phyloP scores from a whole-genome alignment of 35 echinoderm and acorn worm genomes.

The Lytechinus pictus region DNA sequence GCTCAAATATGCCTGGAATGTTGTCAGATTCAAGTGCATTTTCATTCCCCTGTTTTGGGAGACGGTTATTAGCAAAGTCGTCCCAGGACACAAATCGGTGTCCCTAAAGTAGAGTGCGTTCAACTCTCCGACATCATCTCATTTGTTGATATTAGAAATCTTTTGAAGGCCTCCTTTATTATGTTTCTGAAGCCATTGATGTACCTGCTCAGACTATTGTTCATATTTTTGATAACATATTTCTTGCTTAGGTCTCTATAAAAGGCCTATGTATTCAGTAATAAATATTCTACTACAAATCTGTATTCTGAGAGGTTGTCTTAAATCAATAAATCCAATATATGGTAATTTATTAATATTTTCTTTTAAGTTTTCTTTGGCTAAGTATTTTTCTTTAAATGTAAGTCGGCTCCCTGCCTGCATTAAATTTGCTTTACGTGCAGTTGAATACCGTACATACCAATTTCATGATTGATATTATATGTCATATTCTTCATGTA shows the following conservation, averaged over 20 bases:
- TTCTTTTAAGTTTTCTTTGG: too few species aligned
- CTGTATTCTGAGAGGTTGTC: too few species aligned
- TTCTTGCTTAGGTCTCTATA: not conserved
- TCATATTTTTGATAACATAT: not conserved
- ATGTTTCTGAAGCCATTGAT: not conserved
- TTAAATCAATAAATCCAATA: too few species aligned
- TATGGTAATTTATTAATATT: too few species aligned
- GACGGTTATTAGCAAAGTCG: not conserved
- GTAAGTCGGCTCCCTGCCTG: too few species aligned
- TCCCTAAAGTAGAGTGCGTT: not conserved
- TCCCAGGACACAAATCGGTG: not conserved
- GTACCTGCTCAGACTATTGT: not conserved
- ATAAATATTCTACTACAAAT: too few species aligned
- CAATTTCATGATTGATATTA: too few species aligned
- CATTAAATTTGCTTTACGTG: too few species aligned
- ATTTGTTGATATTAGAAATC: not conserved
- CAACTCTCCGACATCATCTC: not conserved
- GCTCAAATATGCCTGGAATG: not conserved
- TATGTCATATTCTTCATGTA: too few species aligned
- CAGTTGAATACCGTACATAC: too few species aligned
- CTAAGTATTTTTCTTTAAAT: too few species aligned
- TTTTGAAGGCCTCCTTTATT: not conserved
- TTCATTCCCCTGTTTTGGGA: not conserved
- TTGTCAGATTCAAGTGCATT: conserved; percentile 13
- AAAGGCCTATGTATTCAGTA: too few species aligned